Conservation (phyloP, 2,113 vertebrate genomes). For the Poecile atricapillus region DNA sequence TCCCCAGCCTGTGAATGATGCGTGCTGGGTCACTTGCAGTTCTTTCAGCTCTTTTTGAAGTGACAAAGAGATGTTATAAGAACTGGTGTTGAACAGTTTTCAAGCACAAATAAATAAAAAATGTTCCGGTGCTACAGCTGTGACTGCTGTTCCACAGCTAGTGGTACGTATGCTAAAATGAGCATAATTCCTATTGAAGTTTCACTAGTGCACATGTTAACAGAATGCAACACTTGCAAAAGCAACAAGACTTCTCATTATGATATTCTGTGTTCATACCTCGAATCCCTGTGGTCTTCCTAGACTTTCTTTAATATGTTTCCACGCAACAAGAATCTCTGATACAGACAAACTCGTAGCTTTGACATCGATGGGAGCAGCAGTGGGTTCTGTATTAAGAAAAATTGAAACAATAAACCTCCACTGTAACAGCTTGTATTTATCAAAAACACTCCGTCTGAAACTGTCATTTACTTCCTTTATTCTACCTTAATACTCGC, state of each 20-base stretch:
- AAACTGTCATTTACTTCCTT: slow-evolving; percentile 11
- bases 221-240: background rate
- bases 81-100: background rate
- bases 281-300: slow-evolving; percentile 93
- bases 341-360: slow-evolving; percentile 87
- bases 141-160: background rate
- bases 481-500: background rate
- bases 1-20: background rate
- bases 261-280: slow-evolving; percentile 74
- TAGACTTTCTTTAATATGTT: slow-evolving; percentile 83
- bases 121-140: background rate
- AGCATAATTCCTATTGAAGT: slow-evolving; percentile 12
- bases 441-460: background rate
- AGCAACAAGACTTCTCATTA: slow-evolving; percentile 39
- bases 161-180: background rate
- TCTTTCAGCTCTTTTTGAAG: slow-evolving; percentile 2
- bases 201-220: slow-evolving; percentile 5
- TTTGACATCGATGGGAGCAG: slow-evolving; percentile 86
- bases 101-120: slow-evolving; percentile 32
- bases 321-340: slow-evolving; percentile 91
- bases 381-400: slow-evolving; percentile 85
- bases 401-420: slow-evolving; percentile 61
- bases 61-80: background rate
- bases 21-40: slow-evolving; percentile 2
- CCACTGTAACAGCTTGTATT: slow-evolving; percentile 1